Evolutionary conservation across 92 coral and sea anemone genomes (phyloP), one percentile per base, ranked within the genome.

Genomic region (Galaxea fascicularis): DNA sequence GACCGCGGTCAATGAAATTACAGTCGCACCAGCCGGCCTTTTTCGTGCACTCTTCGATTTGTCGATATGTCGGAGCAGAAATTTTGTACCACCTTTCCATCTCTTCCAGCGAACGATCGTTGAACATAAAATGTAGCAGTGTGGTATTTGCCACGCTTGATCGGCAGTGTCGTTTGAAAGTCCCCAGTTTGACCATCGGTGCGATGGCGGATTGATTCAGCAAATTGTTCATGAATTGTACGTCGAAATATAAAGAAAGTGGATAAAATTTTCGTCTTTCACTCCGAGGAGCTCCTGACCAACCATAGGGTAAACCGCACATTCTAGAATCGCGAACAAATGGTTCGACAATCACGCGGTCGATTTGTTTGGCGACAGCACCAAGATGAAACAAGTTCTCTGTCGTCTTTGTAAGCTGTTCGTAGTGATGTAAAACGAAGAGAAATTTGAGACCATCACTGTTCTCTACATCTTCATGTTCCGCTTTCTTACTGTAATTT

Each of bases 281-380:
- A 41, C 80, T 91, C 60, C 98, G 81, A 46, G 56, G 82, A 53
- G 93, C 89, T 17, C 99, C 99, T 59, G 77, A 91, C 96, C 96
- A 95, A 2, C 99, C 99, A 11, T 88, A 84, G 46, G 95, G 89
- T 16, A 96, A 79, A 51, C 99, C 99, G 73, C 99, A 96, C 99
- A 96, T 95, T 69, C 99, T 90, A 35, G 99, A 96, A 86, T 96
- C 97, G 30, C 99, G 92, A 15, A 95, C 99, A 70, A 95, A 96
- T 5, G 99, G 99, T 76, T 95, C 94, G 18, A 96, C 98, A 29
- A 95, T 92, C 11, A 70, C 83, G 17, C 98, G 87, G 11, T 83
- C 85, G 76, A 93, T 92, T 41, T 88, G 82, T 20, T 79, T 87
- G 16, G 97, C 98, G 15, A 96, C 59, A 24, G 99, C 94, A 59